These are phyloP conservation scores for Tetranychus truncatus DNA, from an alignment of 2,888 invertebrate species.

Conservation along the genomic window DNA sequence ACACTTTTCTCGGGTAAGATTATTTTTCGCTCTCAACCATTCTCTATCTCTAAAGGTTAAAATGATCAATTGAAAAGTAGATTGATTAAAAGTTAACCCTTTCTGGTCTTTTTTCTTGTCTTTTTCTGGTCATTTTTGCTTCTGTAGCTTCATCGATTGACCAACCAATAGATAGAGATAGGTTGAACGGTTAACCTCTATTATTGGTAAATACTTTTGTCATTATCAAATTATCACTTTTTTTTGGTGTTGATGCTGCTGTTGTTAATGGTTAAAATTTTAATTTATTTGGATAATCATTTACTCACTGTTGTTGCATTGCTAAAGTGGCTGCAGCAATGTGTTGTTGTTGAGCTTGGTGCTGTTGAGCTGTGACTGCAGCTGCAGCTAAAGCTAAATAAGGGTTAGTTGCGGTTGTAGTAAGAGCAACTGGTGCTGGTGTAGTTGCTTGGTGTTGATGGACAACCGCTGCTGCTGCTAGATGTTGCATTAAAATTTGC, in stretches of 20 bases:
- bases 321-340: slow-evolving; percentile 12
- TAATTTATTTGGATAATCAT: not conserved
- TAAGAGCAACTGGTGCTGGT: slow-evolving; percentile 6
- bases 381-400: slow-evolving; percentile 7
- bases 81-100: too few species aligned
- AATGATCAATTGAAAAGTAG: too few species aligned
- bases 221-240: too few species aligned
- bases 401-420: not conserved
- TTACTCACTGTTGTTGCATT: slow-evolving; percentile 14
- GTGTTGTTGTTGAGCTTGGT: slow-evolving; percentile 19
- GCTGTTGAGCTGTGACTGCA: not conserved
- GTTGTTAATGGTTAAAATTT: not conserved
- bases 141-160: too few species aligned
- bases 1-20: not conserved
- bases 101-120: too few species aligned
- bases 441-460: not conserved
- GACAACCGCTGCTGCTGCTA: slow-evolving; percentile 5
- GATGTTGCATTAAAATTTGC: slow-evolving; percentile 17
- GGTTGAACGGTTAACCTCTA: too few species aligned
- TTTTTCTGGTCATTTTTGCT: too few species aligned
- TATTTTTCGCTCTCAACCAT: not conserved
- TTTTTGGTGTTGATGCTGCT: too few species aligned
- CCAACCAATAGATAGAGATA: too few species aligned
- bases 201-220: too few species aligned
- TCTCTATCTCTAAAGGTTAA: too few species aligned